Evolutionary conservation across 1,140 invertebrate genomes (phyloP), one percentile per base, ranked within the genome.

Genomic region (Drosophila fuyamai): DNA sequence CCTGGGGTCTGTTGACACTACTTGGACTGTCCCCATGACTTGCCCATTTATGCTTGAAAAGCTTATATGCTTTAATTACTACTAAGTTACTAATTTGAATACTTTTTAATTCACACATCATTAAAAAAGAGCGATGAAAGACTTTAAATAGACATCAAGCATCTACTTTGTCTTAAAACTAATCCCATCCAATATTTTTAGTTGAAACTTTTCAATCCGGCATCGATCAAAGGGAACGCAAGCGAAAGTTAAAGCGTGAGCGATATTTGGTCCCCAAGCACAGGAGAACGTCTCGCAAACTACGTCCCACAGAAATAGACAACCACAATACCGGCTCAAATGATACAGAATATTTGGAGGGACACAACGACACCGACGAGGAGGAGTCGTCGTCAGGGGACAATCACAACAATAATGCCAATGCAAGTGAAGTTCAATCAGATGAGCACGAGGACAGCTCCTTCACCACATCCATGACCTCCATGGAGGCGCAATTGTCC

Each of bases 401-500:
- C 16, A 41, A 50, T 38, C 16, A 43, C 12, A 55, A 47, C 14
- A 43, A 40, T 38, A 65, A 51, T 38, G 50, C 38, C 13, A 56
- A 18, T 16, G 62, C 55, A 16, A 50, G n/a, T 10, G 32, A 35
- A 50, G 5, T 44, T 9, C 40, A 18, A 5, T 32, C 12, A 3
- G 62, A 67, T 1, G 60, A 65, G 5, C 27, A 10, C 5, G 48
- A 13, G 5, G 60, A 59, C 32, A 29, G 29, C n/a, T 65, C 47
- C 60, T 53, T 29, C 18, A 38, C 38, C 47, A 58, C 71, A 5
- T 88, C 83, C 13, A 73, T 82, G 43, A 79, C 83, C 38, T 86
- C 83, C 1, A 88, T 88, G 83, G 83, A 88, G 72, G 82, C 83
- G 9, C 83, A 86, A 46, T n/a, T 86, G 8, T 86, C 83, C 3